Conservation (phyloP, 2,797 vertebrate genomes). For the Antrozous pallidus region DNA sequence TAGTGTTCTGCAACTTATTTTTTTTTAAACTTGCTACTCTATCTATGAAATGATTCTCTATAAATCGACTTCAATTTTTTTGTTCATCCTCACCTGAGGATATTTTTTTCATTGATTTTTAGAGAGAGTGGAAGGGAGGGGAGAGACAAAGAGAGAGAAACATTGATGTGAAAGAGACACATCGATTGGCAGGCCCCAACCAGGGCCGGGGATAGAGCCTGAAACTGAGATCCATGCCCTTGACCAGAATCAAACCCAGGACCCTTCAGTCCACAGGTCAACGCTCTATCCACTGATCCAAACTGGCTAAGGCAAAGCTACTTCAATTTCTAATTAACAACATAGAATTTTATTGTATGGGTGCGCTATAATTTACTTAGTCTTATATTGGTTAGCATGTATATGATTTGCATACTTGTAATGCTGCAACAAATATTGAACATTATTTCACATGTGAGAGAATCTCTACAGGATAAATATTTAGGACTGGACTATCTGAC, state of each 20-base stretch:
- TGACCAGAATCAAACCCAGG: no score
- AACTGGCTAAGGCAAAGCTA: background rate
- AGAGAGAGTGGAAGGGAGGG: no score
- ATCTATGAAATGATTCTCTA: background rate
- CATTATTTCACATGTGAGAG: background rate
- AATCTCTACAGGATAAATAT: conserved; percentile 1
- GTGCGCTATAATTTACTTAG: background rate
- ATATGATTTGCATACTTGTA: background rate
- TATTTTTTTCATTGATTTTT: no score
- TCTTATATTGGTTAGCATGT: background rate
- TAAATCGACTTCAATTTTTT: background rate
- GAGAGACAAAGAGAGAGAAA: no score
- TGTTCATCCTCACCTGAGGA: no score
- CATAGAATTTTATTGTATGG: background rate
- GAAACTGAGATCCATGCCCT: no score
- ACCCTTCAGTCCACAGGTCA: no score
- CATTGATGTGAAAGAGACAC: no score
- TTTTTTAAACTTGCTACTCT: background rate
- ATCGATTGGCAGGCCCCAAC: no score
- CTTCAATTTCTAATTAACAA: conserved; percentile 1
- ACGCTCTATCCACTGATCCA: no score
- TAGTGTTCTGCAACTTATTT: background rate
- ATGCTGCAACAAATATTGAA: background rate
- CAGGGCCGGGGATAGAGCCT: no score
- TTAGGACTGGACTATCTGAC: background rate